Percentiles rank a stretch among this genome's conserved stretches.
Evolutionary conservation across 2,888 invertebrate genomes (phyloP).

Genomic region (Aphrophora alni): DNA sequence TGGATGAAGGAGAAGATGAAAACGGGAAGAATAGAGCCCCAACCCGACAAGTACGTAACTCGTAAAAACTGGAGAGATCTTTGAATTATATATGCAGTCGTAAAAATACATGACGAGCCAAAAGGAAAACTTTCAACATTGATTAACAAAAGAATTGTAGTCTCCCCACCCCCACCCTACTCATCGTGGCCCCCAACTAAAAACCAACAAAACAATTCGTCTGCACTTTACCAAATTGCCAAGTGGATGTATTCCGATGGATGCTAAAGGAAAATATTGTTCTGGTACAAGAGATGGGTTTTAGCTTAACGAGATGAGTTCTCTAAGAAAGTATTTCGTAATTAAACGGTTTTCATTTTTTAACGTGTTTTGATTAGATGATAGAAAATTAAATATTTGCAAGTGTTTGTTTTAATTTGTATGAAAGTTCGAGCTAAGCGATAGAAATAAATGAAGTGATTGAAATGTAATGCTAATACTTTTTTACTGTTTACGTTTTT

Average conservation of each 20-base stretch:
- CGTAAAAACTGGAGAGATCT: slow-evolving; percentile 10
- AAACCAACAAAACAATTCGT: neutral
- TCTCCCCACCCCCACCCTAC: neutral
- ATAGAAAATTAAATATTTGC: too few species aligned
- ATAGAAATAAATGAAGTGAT: too few species aligned
- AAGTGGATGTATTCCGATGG: neutral
- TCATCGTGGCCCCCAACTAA: neutral
- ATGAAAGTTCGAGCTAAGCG: too few species aligned
- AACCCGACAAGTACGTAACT: neutral
- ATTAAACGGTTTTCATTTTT: neutral
- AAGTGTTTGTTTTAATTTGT: too few species aligned
- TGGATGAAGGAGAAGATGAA: neutral
- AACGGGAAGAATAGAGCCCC: neutral
- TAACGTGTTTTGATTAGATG: too few species aligned
- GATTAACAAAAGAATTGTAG: slow-evolving; percentile 6
- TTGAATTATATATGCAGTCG: slow-evolving; percentile 38
- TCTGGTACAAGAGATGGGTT: neutral
- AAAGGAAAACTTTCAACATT: slow-evolving; percentile 6
- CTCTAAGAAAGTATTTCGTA: neutral
- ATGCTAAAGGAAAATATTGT: neutral
- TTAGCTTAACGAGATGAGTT: neutral
- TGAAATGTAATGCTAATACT: too few species aligned
- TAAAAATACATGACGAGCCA: slow-evolving; percentile 27
- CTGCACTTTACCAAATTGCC: slow-evolving; percentile 9
- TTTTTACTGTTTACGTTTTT: too few species aligned